Evolutionary conservation across 2,113 vertebrate species (phyloP).

Genomic region (Bubo scandiacus): DNA sequence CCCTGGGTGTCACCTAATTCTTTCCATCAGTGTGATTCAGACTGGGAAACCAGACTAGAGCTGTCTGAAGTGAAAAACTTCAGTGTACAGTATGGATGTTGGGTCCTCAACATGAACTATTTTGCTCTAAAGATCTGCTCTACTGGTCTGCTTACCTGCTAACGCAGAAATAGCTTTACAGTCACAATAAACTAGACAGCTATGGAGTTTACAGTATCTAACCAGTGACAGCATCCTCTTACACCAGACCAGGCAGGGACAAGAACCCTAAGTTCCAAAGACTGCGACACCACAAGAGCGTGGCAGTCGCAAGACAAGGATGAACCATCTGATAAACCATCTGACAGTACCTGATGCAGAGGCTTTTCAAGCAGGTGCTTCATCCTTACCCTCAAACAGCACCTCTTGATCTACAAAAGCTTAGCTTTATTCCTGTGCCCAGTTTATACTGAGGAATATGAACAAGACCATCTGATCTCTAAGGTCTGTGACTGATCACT

Average conservation of each 20-base stretch:
- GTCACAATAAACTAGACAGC: not conserved
- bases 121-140: not conserved
- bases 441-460: not conserved
- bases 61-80: not conserved
- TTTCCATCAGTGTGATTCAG: not conserved
- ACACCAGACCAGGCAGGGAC: not conserved
- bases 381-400: not conserved
- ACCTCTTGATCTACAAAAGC: not conserved
- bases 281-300: accelerated
- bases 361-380: not conserved
- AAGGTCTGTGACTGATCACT: not conserved
- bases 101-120: not conserved
- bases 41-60: not conserved
- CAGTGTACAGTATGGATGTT: no score
- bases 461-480: not conserved
- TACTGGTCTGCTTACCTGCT: not conserved
- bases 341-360: not conserved
- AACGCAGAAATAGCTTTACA: not conserved
- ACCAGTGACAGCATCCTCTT: not conserved
- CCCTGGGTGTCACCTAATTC: not conserved
- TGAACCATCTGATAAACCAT: not conserved
- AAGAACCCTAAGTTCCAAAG: not conserved
- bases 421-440: not conserved
- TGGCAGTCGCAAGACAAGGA: no score
- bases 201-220: not conserved